Evolutionary conservation across 1,140 invertebrate species (phyloP).

Genomic region (Hycleus cichorii): DNA sequence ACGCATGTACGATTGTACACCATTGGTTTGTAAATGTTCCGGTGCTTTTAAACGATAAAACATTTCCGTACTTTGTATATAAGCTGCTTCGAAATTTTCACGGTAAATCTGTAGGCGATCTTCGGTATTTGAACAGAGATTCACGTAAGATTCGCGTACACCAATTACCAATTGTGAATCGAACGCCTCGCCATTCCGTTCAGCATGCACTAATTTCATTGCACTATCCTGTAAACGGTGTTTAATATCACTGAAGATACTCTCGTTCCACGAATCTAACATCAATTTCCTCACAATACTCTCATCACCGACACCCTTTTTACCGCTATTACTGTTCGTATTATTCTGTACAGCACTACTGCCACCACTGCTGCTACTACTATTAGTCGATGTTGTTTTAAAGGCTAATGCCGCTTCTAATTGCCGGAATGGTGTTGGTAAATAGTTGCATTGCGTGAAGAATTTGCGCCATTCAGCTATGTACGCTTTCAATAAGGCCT

Average conservation of each 20-base stretch:
- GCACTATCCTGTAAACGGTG: conserved; percentile 90
- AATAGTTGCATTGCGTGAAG: conserved; percentile 94
- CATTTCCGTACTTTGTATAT: conserved; percentile 85
- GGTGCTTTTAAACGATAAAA: conserved; percentile 92
- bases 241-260: conserved; percentile 94
- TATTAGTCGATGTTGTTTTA: conserved; percentile 47
- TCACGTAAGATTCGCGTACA: conserved; percentile 55
- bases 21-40: conserved; percentile 81
- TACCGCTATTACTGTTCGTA: conserved; percentile 22
- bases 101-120: conserved; percentile 94
- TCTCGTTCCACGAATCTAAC: conserved; percentile 97
- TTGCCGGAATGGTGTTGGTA: conserved; percentile 92
- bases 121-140: conserved; percentile 88
- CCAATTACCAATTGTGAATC: conserved; percentile 94
- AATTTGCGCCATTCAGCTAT: conserved; percentile 97
- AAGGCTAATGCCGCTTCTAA: conserved; percentile 66
- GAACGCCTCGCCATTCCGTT: conserved; percentile 95
- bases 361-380: conserved; percentile 48
- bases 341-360: conserved; percentile 40
- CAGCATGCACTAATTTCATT: conserved; percentile 93
- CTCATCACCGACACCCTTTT: conserved; percentile 62
- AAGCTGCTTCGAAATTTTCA: conserved; percentile 95
- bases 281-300: conserved; percentile 90
- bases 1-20: conserved; percentile 94
- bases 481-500: conserved; percentile 90